Evolutionary conservation across 2,888 invertebrate species (phyloP).

Genomic region (Agrotis clavis): DNA sequence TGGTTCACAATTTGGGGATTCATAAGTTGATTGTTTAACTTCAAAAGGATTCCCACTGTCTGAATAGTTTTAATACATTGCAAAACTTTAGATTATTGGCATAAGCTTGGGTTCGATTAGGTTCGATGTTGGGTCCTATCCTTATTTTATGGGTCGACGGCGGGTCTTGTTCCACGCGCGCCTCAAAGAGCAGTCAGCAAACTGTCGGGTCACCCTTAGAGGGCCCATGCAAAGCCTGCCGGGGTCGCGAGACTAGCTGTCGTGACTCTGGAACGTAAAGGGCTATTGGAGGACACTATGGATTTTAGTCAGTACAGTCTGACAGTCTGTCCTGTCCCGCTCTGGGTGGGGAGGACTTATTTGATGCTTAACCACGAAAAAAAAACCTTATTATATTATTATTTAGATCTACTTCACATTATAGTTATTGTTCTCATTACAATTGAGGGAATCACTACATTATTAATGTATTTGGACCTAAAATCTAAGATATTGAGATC

Average conservation of each 20-base stretch:
- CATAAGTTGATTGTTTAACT: slow-evolving; percentile 25
- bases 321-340: too few species aligned
- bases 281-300: too few species aligned
- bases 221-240: too few species aligned
- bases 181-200: too few species aligned
- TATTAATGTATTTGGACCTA: neutral
- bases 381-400: too few species aligned
- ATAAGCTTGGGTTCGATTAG: neutral
- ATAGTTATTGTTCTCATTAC: neutral
- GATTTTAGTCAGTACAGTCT: too few species aligned
- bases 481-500: neutral
- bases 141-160: neutral
- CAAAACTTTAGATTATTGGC: slow-evolving; percentile 13
- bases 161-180: too few species aligned
- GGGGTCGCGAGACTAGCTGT: too few species aligned
- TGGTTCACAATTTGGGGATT: slow-evolving; percentile 12
- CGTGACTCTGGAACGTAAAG: too few species aligned
- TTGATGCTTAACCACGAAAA: too few species aligned
- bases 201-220: too few species aligned
- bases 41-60: slow-evolving; percentile 13
- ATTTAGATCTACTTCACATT: neutral
- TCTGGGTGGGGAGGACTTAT: too few species aligned
- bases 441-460: neutral
- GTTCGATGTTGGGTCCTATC: neutral
- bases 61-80: slow-evolving; percentile 34